A percentile compares a stretch with the other conserved stretches of the same genome.
Conservation (phyloP, 1,140 invertebrate genomes). For the Sycophaga agraensis region DNA sequence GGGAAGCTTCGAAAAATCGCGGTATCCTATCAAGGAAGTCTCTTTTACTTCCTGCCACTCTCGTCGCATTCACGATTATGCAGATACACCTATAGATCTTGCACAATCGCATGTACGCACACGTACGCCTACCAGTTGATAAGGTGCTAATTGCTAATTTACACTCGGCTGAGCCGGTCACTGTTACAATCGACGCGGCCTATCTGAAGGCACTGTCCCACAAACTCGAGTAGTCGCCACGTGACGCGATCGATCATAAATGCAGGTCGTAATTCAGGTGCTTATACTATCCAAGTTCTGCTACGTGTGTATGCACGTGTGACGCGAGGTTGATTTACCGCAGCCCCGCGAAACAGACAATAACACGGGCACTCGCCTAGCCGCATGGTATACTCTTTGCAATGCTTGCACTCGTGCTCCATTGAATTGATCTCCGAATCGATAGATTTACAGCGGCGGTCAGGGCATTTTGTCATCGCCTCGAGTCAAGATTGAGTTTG, state of each 20-base stretch:
- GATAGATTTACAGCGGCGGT: background rate
- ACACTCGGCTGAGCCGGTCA: too few species aligned
- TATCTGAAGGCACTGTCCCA: too few species aligned
- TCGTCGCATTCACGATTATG: slow-evolving; percentile 6
- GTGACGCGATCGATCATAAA: background rate
- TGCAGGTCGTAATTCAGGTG: too few species aligned
- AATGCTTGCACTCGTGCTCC: too few species aligned
- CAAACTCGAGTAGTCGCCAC: background rate
- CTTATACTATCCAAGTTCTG: too few species aligned
- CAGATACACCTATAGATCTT: background rate
- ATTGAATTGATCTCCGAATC: background rate
- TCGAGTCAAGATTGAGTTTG: too few species aligned
- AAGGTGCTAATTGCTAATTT: slow-evolving; percentile 6
- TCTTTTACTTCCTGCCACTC: background rate
- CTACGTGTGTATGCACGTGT: too few species aligned
- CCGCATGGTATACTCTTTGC: background rate
- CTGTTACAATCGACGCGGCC: too few species aligned
- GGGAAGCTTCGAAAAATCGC: too few species aligned
- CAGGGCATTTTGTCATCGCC: background rate
- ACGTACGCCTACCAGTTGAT: too few species aligned
- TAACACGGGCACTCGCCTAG: background rate
- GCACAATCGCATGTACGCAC: background rate
- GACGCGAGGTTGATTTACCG: background rate
- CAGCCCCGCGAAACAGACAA: background rate
- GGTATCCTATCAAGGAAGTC: too few species aligned